Evolutionary conservation across 2,113 vertebrate species (phyloP).

Genomic region (Mustela nigripes): DNA sequence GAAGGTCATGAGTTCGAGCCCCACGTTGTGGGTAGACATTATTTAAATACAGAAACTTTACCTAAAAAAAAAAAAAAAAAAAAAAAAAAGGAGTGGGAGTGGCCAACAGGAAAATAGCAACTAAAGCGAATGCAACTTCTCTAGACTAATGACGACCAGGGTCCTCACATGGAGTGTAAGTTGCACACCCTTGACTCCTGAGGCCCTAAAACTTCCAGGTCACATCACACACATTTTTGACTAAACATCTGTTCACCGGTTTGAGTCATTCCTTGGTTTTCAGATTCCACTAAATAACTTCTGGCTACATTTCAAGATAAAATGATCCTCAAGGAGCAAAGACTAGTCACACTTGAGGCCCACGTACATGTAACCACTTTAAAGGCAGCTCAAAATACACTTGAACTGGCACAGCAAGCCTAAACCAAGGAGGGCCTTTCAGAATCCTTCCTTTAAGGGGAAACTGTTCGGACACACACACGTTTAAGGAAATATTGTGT

Average conservation of each 20-base stretch:
- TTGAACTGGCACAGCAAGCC: background rate
- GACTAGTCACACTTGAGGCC: too few relatives aligned
- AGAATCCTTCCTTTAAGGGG: too few relatives aligned
- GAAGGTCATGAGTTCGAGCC: background rate
- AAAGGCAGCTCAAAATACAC: background rate
- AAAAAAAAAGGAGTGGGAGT: background rate
- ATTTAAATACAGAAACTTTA: background rate
- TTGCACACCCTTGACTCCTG: background rate
- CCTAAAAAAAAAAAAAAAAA: background rate
- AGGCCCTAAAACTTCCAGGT: too few relatives aligned
- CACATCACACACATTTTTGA: background rate
- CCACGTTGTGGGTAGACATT: background rate
- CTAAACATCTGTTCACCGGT: background rate
- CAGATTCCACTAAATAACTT: background rate
- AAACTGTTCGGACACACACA: background rate
- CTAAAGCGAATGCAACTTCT: background rate
- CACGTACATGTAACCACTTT: background rate
- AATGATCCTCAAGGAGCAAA: background rate
- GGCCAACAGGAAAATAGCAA: background rate
- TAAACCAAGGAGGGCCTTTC: background rate
- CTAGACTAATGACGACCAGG: background rate
- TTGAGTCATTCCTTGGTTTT: background rate
- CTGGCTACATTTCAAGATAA: constrained; percentile 14
- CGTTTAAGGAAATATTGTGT: background rate
- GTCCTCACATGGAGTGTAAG: background rate